Conservation (phyloP, 1,140 invertebrate species). For the Hyles euphorbiae region DNA sequence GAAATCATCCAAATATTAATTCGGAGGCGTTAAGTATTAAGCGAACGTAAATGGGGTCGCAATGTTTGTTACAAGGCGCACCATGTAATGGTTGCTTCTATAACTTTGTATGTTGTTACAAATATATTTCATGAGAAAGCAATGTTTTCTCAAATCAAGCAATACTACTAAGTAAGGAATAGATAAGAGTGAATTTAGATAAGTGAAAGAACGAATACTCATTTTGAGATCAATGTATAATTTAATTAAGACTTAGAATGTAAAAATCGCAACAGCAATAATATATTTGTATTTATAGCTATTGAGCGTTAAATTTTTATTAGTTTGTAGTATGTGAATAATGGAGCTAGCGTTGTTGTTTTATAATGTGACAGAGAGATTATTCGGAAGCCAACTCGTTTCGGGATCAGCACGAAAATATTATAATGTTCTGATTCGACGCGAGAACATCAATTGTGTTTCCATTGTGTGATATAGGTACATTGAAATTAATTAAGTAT, state of each 20-base stretch:
- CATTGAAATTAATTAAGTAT: constrained; percentile 60
- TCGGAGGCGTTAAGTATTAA: neutral
- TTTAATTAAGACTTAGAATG: constrained; percentile 57
- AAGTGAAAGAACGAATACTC: constrained; percentile 68
- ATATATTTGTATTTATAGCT: constrained; percentile 75
- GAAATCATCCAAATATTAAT: no score
- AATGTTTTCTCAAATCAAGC: constrained; percentile 65
- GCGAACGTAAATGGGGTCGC: constrained; percentile 16
- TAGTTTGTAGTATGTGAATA: constrained; percentile 70
- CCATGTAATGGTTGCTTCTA: constrained; percentile 63
- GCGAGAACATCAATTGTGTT: constrained; percentile 39
- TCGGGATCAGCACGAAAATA: constrained; percentile 12
- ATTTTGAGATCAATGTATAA: constrained; percentile 69
- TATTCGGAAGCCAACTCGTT: constrained; percentile 37
- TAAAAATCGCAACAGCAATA: constrained; percentile 70
- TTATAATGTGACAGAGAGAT: constrained; percentile 61
- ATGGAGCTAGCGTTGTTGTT: constrained; percentile 69
- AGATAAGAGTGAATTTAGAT: constrained; percentile 55
- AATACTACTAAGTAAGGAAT: constrained; percentile 66
- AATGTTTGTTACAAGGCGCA: constrained; percentile 43
- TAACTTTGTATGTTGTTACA: constrained; percentile 54
- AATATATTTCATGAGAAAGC: constrained; percentile 49
- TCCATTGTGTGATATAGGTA: constrained; percentile 72
- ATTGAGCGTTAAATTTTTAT: constrained; percentile 73
- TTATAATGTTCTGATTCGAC: constrained; percentile 14